These are phyloP conservation scores for Pteronura brasiliensis DNA, from an alignment of 2,113 vertebrate species.

Conservation along the genomic window DNA sequence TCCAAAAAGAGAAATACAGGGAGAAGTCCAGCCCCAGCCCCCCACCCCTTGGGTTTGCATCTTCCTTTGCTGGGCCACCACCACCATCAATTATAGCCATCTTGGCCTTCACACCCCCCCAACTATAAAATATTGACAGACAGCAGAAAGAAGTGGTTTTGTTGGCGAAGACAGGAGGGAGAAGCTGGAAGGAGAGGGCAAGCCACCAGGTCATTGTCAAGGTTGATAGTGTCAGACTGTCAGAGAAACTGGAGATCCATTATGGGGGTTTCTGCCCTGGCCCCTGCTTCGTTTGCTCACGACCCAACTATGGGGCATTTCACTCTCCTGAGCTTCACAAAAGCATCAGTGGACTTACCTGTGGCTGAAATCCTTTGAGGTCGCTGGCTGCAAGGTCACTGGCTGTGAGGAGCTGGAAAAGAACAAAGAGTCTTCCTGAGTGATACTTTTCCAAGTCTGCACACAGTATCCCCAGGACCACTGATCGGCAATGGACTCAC, in stretches of 20 bases:
- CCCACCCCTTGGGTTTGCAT: neutral
- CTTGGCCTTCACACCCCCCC: neutral
- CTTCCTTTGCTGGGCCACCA: neutral
- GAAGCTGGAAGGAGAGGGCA: neutral
- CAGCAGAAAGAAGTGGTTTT: conserved; percentile 24
- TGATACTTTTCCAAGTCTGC: neutral
- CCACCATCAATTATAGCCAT: neutral
- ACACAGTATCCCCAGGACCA: neutral
- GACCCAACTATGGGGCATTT: neutral
- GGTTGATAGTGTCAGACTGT: neutral
- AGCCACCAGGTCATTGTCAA: neutral
- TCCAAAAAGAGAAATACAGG: neutral
- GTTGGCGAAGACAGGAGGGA: neutral
- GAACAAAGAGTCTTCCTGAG: conserved; percentile 53
- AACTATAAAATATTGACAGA: neutral
- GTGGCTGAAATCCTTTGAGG: conserved; percentile 79
- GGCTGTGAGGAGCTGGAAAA: conserved; percentile 70
- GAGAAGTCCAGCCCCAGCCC: neutral
- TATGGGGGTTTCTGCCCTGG: neutral
- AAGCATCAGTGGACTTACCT: conserved; percentile 55
- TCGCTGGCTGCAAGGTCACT: conserved; percentile 73
- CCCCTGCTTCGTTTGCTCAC: neutral
- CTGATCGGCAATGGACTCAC: neutral
- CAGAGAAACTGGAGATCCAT: neutral
- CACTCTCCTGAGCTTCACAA: neutral